Base-by-base conservation (phyloP, 2,113 vertebrate species). In the Neopipo cinnamomea region DNA sequence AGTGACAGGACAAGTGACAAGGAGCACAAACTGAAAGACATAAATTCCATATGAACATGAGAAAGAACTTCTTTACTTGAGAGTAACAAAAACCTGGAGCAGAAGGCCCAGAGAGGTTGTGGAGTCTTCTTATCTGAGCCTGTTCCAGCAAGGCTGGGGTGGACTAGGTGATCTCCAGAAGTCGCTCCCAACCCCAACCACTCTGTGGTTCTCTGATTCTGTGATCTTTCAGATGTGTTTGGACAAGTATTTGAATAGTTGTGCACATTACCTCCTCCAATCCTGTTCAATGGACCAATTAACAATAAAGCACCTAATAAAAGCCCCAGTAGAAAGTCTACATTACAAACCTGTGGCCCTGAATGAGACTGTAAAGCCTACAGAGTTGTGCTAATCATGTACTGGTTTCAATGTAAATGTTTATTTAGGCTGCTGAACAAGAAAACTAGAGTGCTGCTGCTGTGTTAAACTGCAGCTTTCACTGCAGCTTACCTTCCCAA, bases 231-330 rank as follows among this genome's bases (percentile, higher is more conserved):
- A 49, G 33, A 56, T 35, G 2, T 5, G 8, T 50, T 70, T 73
- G 31, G 27, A 27, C 14, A 46, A 2, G 0, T 35, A 33, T 35
- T 35, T 12, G 6, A 90, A 52, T 5, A 66, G 8, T 1, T 0
- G 5, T 52, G 10, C 3, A 1, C 8, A 33, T 15, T 56, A 17
- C 0, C 0, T 53, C 7, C 85, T 65, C 33, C 28, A 52, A 31
- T 74, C 42, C 25, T 73, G 11, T 65, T 76, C 39, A 63, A 31
- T 12, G 11, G 15, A 5, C 15, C 30, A 23, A 41, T 8, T 24
- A 58, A 58, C 14, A 27, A 52, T 8, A 49, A n/a, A 5, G 3
- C 4, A 61, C 16, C 44, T n/a, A 65, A 61, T 33, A 3, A 33
- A 83, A 44, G 9, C 21, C n/a, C 17, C 5, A 41, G 0, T 20